These are phyloP conservation scores for Scolopax mira DNA, from an alignment of 2,113 vertebrate species.

Conservation along the genomic window DNA sequence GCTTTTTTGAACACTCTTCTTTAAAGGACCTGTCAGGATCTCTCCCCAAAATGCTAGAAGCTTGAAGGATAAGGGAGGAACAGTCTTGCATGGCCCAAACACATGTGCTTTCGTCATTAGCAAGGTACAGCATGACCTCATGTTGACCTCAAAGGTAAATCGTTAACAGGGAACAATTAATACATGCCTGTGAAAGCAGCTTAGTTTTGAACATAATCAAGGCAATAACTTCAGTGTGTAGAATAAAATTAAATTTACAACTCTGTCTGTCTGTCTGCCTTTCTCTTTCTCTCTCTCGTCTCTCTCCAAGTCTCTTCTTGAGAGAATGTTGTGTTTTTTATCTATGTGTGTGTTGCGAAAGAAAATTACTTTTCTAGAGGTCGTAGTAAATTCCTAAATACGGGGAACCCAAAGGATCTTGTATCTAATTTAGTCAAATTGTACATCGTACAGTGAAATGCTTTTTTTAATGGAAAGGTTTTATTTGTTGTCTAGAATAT, in stretches of 20 bases:
- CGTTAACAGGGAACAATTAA: conserved; percentile 43
- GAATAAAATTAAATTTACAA: conserved; percentile 37
- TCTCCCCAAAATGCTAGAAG: conserved; percentile 67
- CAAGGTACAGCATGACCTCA: conserved; percentile 71
- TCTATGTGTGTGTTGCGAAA: neutral
- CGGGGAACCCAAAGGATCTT: neutral
- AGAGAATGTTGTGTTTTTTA: conserved; percentile 13
- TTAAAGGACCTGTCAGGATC: conserved; percentile 69
- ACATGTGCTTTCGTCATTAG: conserved; percentile 71
- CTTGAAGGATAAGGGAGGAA: conserved; percentile 70
- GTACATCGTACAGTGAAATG: neutral
- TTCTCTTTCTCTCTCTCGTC: conserved; percentile 43
- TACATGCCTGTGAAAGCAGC: conserved; percentile 55
- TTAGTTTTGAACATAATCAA: conserved; percentile 43
- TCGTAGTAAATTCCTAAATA: conserved; percentile 2
- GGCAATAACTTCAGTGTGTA: conserved; percentile 33
- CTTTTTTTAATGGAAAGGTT: neutral
- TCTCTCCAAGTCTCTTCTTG: conserved; percentile 35
- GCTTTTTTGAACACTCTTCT: conserved; percentile 71
- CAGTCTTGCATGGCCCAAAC: conserved; percentile 67
- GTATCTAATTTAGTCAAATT: conserved; percentile 9
- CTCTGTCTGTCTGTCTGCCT: conserved; percentile 44
- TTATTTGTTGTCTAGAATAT: conserved; percentile 2
- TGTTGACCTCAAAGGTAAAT: conserved; percentile 71
- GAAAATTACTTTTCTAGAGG: neutral